These are phyloP conservation scores for Spea hammondii DNA, from an alignment of 2,797 vertebrate species.

Conservation along the genomic window DNA sequence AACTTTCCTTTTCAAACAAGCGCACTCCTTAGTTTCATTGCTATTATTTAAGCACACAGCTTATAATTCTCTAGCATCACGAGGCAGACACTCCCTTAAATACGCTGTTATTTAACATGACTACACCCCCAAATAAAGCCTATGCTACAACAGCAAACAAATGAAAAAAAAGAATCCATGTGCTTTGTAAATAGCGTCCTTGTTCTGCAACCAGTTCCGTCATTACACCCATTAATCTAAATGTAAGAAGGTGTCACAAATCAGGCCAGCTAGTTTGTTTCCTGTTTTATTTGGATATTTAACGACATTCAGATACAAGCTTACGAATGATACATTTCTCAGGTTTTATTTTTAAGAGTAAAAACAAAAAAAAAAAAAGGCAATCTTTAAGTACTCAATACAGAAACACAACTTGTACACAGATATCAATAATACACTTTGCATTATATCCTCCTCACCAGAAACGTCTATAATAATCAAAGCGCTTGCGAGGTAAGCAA, in stretches of 20 bases:
- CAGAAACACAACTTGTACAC: background rate
- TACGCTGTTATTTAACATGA: background rate
- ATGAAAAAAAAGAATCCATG: background rate
- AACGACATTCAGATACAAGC: no score
- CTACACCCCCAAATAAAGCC: background rate
- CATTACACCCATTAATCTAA: no score
- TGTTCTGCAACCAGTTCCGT: no score
- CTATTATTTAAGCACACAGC: background rate
- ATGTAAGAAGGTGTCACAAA: no score
- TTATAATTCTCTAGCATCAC: background rate
- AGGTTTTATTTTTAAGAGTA: no score
- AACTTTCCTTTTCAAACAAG: background rate
- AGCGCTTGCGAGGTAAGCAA: slow-evolving; percentile 12
- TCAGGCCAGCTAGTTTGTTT: no score
- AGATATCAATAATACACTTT: slow-evolving; percentile 29
- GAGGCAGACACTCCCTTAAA: background rate
- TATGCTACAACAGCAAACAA: background rate
- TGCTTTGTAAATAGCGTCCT: no score
- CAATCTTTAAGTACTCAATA: slow-evolving; percentile 16
- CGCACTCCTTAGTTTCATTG: background rate
- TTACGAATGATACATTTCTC: no score
- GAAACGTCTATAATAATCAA: slow-evolving; percentile 2
- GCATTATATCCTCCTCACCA: background rate
- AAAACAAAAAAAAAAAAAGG: background rate
- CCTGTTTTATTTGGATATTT: no score